Evolutionary conservation across 2,797 vertebrate genomes (phyloP).

Genomic region (Xenentodon cancila): DNA sequence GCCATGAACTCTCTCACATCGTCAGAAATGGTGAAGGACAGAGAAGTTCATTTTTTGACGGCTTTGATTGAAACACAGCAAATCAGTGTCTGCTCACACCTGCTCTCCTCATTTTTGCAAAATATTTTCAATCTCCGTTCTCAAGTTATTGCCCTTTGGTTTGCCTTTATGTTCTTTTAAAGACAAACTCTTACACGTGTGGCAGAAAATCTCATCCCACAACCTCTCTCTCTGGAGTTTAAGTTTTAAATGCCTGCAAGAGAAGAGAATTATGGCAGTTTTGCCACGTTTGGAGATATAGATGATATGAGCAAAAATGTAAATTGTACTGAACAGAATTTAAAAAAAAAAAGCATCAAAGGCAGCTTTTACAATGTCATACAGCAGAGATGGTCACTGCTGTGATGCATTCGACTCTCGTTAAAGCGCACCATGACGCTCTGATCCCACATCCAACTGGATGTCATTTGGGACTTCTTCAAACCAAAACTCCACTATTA

Average conservation of each 20-base stretch:
- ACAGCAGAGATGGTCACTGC: background rate
- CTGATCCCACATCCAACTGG: conserved; percentile 37
- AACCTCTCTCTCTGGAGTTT: background rate
- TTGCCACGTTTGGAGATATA: background rate
- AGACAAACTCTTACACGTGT: background rate
- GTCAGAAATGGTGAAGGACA: background rate
- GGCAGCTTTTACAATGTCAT: no score
- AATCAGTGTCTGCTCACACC: background rate
- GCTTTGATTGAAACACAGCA: no score
- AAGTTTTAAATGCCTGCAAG: no score
- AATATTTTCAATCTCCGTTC: background rate
- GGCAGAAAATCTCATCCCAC: background rate
- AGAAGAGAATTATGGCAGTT: background rate
- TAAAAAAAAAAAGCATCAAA: no score
- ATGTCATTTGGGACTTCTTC: conserved; percentile 50
- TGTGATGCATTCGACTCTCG: conserved; percentile 30
- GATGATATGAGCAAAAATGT: no score
- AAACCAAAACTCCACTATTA: conserved; percentile 58
- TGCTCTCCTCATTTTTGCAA: background rate
- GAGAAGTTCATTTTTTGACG: background rate
- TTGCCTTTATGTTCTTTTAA: background rate
- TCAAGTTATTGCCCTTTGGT: background rate
- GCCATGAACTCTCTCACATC: background rate
- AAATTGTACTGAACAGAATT: no score
- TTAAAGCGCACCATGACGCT: conserved; percentile 25